phyloP scores from a whole-genome alignment of 2,888 invertebrate species.

The Philaethria dido region DNA sequence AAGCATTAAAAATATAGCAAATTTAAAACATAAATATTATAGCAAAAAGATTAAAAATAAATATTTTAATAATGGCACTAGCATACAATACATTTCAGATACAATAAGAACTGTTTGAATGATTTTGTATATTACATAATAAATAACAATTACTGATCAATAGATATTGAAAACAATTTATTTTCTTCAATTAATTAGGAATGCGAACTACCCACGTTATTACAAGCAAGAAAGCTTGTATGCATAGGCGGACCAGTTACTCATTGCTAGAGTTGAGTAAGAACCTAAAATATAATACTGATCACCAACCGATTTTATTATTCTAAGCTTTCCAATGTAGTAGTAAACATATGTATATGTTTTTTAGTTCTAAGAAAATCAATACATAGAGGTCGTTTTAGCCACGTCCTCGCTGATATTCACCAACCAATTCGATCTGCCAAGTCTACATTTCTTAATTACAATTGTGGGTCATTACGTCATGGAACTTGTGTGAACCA shows the following conservation, averaged over 20 bases:
- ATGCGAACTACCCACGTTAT: constrained; percentile 58
- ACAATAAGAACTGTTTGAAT: neutral
- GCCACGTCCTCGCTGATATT: constrained; percentile 38
- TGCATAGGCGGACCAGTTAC: constrained; percentile 70
- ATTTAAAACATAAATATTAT: neutral
- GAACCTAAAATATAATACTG: constrained; percentile 62
- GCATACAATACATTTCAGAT: neutral
- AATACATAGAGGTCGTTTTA: constrained; percentile 40
- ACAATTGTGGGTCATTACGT: constrained; percentile 59
- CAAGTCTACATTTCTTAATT: constrained; percentile 53
- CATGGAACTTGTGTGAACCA: constrained; percentile 55
- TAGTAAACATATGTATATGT: constrained; percentile 10
- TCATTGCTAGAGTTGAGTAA: constrained; percentile 57
- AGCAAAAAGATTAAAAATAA: neutral
- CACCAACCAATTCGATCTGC: constrained; percentile 48
- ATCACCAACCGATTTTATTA: constrained; percentile 35
- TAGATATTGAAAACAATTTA: neutral
- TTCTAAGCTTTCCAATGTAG: constrained; percentile 6
- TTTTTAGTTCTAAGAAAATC: constrained; percentile 30
- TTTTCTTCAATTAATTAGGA: constrained; percentile 33
- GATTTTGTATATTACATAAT: neutral
- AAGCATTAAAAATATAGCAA: neutral
- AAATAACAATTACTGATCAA: neutral
- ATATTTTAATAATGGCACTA: neutral
- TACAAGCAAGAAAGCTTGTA: constrained; percentile 45